Base-by-base conservation (phyloP, 2,888 invertebrate genomes). In the Rapana venosa region DNA sequence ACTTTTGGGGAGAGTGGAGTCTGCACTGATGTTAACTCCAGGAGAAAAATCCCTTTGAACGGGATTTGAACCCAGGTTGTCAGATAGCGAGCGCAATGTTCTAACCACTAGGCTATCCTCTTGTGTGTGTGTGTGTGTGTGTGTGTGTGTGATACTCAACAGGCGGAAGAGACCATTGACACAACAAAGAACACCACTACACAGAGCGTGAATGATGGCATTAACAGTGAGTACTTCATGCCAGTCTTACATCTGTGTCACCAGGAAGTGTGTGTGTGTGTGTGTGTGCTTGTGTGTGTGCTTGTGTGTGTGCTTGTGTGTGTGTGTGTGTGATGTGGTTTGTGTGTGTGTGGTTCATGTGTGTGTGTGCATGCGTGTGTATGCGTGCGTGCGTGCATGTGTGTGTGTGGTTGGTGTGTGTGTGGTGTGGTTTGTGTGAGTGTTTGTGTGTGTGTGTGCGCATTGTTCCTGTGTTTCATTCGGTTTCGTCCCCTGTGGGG, bases 111-210 rank as follows among this genome's bases (percentile, higher is more conserved):
- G n/a, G n/a, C n/a, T n/a, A n/a, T n/a, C n/a, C n/a, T n/a, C n/a
- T n/a, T 77, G 15, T 30, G 15, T 77, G 77, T 15, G n/a, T 77
- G 77, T 77, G 77, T 32, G 20, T 66, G 20, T 66, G 20, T 66
- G 17, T 66, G 13, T 32, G 74, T 47, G 56, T 86, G 70, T 77
- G 79, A 84, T 35, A 74, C n/a, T 36, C 70, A 77, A n/a, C 90
- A 94, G 94, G 93, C 93, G 36, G 90, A 90, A 84, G 66, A 32
- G 36, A 90, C 92, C 74, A 92, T 93, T 87, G 79, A 92, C 35
- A 87, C 87, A 1, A 90, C 93, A 8, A 92, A 91, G 58, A 22
- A 22, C n/a, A 88, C 92, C 56, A 90, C 93, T 0, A 88, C 92
- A 58, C 36, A 32, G 17, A 87, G 88, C 22, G 88, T 93, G 17